A percentile compares a stretch with the other conserved stretches of the same genome.
Conservation (phyloP, 64 coral and sea anemone species). For the Pocillopora damicornis region DNA sequence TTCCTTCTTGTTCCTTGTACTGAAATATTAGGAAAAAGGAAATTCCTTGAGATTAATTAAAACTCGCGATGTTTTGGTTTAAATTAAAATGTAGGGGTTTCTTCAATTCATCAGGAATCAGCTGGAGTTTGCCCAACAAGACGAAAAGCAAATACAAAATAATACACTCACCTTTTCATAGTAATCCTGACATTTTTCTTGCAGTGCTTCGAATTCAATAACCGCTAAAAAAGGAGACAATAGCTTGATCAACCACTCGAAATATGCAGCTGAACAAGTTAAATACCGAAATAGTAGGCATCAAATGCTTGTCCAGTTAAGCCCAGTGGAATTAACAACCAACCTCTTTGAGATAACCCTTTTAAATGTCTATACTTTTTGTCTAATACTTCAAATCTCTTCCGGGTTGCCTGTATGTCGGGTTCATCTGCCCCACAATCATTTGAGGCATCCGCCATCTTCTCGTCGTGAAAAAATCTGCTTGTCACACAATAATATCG, state of each 20-base stretch:
- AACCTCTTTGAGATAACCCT: constrained; percentile 44
- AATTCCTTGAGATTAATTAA: not conserved
- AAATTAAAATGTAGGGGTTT: not conserved
- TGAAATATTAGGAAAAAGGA: not conserved
- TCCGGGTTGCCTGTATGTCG: constrained; percentile 29
- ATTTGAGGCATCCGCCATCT: constrained; percentile 43
- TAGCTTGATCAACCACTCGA: constrained; percentile 12
- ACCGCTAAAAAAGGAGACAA: constrained; percentile 23
- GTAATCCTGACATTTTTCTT: constrained; percentile 51
- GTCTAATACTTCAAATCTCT: constrained; percentile 18
- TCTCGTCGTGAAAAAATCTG: not conserved
- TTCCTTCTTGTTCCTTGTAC: constrained; percentile 35
- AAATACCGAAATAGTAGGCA: not conserved
- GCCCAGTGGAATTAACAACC: not conserved
- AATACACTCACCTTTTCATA: constrained; percentile 44
- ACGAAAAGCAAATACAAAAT: not conserved
- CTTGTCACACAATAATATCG: not conserved
- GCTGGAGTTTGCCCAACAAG: not conserved
- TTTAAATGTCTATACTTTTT: constrained; percentile 39
- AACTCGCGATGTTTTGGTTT: not conserved
- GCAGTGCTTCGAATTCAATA: constrained; percentile 51
- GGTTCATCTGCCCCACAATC: not conserved
- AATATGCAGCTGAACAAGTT: constrained; percentile 7
- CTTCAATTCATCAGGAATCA: constrained; percentile 8
- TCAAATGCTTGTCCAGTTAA: not conserved